Evolutionary conservation across 2,797 vertebrate genomes (phyloP).

Genomic region (Karalla daura): DNA sequence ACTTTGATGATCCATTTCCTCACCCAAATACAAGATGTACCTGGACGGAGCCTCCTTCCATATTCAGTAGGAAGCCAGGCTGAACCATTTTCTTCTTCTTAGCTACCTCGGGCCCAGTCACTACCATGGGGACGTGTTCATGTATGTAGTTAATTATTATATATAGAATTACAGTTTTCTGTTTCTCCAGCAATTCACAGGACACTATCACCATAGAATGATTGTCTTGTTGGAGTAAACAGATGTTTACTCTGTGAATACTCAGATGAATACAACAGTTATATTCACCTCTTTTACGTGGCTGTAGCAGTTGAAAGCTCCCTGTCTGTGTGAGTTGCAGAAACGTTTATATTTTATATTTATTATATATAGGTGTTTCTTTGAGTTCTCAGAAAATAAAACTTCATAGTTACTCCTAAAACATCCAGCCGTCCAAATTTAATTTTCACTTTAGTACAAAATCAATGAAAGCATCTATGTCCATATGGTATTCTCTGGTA

Average conservation of each 20-base stretch:
- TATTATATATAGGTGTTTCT: slow-evolving; percentile 2
- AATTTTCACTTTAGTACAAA: slow-evolving; percentile 24
- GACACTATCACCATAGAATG: background rate
- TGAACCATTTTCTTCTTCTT: slow-evolving; percentile 54
- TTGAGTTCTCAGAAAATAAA: slow-evolving; percentile 14
- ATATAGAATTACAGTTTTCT: background rate
- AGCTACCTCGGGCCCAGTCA: slow-evolving; percentile 12
- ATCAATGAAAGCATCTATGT: slow-evolving; percentile 5
- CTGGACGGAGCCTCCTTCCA: slow-evolving; percentile 50
- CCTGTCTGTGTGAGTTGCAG: slow-evolving; percentile 1
- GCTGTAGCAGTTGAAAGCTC: background rate
- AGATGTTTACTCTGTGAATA: too few species aligned
- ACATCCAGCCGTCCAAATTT: background rate
- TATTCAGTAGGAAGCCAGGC: slow-evolving; percentile 43
- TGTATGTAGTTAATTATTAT: background rate
- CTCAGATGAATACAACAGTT: too few species aligned
- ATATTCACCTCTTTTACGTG: background rate
- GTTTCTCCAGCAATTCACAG: background rate
- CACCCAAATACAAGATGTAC: slow-evolving; percentile 70
- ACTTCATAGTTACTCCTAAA: slow-evolving; percentile 11
- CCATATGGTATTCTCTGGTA: slow-evolving; percentile 15
- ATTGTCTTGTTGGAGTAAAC: background rate
- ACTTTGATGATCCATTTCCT: slow-evolving; percentile 79
- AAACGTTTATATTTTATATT: too few species aligned
- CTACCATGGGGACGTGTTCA: slow-evolving; percentile 2